Evolutionary conservation across 2,113 vertebrate genomes (phyloP).

Genomic region (Lagopus leucura): DNA sequence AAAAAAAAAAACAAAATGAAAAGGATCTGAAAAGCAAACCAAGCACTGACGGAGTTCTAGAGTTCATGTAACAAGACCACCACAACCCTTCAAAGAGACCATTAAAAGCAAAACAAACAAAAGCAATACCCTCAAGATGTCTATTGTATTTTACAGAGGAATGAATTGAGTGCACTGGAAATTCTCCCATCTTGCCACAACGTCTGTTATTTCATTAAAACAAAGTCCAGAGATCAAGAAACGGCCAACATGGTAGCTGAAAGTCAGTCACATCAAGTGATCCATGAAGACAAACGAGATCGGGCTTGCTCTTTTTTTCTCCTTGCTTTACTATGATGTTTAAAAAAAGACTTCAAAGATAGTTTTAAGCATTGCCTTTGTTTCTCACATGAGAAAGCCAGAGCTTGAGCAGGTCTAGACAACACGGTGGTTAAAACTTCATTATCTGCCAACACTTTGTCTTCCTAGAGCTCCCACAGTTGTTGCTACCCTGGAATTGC

Average conservation of each 20-base stretch:
- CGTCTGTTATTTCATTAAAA: conserved; percentile 43
- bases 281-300: conserved; percentile 32
- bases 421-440: conserved; percentile 43
- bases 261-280: conserved; percentile 38
- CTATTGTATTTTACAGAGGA: conserved; percentile 63
- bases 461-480: conserved; percentile 46
- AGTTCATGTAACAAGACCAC: conserved; percentile 57
- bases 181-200: conserved; percentile 46
- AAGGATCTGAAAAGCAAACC: conserved; percentile 54
- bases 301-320: background rate
- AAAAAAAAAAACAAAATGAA: conserved; percentile 12
- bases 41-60: conserved; percentile 26
- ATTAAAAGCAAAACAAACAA: conserved; percentile 67
- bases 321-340: conserved; percentile 22
- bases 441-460: conserved; percentile 49
- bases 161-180: conserved; percentile 52
- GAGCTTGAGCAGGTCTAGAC: conserved; percentile 62
- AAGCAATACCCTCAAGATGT: conserved; percentile 57
- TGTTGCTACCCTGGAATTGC: conserved; percentile 4
- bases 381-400: conserved; percentile 53
- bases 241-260: conserved; percentile 30
- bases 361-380: background rate
- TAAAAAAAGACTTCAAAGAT: conserved; percentile 54
- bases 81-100: conserved; percentile 53
- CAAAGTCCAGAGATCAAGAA: conserved; percentile 56